Conservation (phyloP, 2,797 vertebrate species). For the Neosilurus mollespiculum region DNA sequence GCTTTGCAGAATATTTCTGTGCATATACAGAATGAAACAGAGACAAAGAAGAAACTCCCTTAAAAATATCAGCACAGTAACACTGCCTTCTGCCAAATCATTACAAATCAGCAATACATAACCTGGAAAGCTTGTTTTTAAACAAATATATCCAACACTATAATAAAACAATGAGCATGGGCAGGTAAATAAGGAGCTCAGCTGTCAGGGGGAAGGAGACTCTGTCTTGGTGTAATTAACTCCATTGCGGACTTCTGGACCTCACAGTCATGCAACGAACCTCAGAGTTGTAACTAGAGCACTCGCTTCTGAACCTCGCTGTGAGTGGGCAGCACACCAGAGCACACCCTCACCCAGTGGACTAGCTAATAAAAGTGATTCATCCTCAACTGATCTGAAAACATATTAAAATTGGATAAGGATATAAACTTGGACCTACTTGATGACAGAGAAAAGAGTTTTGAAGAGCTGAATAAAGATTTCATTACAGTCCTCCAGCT, state of each 20-base stretch:
- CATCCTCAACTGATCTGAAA: not conserved
- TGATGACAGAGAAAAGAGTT: conserved; percentile 97
- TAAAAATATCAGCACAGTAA: not conserved
- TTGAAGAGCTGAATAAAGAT: conserved; percentile 99
- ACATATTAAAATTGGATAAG: not conserved
- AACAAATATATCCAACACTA: not conserved
- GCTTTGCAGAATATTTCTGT: too few relatives aligned
- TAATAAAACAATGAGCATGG: not conserved
- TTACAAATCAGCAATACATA: not conserved
- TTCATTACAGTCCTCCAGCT: conserved; percentile 98
- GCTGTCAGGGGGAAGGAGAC: too few relatives aligned
- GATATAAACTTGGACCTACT: conserved; percentile 74
- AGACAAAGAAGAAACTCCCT: not conserved
- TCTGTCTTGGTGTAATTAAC: too few relatives aligned
- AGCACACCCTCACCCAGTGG: not conserved
- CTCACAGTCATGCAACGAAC: not conserved
- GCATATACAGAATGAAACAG: too few relatives aligned
- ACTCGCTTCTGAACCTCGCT: not conserved
- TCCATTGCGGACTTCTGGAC: not conserved
- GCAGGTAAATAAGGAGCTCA: not conserved
- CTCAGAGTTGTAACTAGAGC: not conserved
- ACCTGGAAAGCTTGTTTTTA: not conserved
- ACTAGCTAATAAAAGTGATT: not conserved
- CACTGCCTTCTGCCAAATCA: not conserved
- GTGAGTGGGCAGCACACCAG: not conserved